Conservation (phyloP, 2,888 invertebrate species). For the Spicauda simplicius region DNA sequence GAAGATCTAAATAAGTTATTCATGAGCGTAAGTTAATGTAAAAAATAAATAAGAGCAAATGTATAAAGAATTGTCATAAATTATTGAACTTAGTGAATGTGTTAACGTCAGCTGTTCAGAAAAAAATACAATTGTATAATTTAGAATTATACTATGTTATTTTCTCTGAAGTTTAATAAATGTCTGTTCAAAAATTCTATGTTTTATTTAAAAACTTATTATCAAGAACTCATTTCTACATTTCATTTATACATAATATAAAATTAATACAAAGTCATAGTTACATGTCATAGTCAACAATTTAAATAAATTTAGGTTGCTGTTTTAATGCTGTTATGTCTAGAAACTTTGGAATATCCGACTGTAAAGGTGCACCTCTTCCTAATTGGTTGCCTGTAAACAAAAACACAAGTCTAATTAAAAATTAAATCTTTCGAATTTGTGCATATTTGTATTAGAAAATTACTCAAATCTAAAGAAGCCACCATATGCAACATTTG, state of each 20-base stretch:
- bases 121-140: conserved; percentile 46
- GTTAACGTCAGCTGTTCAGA: conserved; percentile 20
- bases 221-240: not conserved
- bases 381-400: conserved; percentile 55
- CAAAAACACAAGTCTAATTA: conserved; percentile 2
- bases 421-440: too few species aligned
- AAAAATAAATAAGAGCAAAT: not conserved
- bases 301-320: conserved; percentile 83
- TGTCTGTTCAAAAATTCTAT: conserved; percentile 72
- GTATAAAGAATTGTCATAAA: not conserved
- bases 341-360: conserved; percentile 84
- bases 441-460: too few species aligned
- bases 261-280: not conserved
- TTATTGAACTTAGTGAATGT: not conserved
- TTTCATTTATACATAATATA: not conserved
- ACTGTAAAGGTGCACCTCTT: conserved; percentile 45
- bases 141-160: conserved; percentile 70
- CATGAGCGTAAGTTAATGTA: not conserved
- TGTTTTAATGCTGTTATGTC: conserved; percentile 89
- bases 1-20: not conserved
- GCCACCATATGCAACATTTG: too few species aligned
- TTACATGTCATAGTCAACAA: conserved; percentile 9
- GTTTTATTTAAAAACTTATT: conserved; percentile 51
- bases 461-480: too few species aligned
- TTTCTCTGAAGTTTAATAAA: conserved; percentile 81